Percentiles rank a stretch among this genome's conserved stretches.
phyloP scores from a whole-genome alignment of 2,113 vertebrate species.

The Nestor notabilis region DNA sequence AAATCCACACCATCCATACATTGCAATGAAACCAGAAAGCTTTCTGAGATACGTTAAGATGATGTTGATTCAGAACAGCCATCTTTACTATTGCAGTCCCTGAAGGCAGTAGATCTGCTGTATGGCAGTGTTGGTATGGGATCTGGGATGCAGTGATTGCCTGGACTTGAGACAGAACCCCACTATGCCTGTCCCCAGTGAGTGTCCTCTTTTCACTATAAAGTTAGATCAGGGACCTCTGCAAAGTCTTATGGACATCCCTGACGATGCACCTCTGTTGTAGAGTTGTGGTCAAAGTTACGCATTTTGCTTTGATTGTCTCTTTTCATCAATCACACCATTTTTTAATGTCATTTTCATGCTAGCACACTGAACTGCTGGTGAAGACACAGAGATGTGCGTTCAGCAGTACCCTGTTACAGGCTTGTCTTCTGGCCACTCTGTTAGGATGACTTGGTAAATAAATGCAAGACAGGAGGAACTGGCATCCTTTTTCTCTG shows the following conservation, averaged over 20 bases:
- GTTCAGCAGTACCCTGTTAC: background rate
- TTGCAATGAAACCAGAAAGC: background rate
- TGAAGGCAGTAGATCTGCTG: background rate
- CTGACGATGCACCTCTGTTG: background rate
- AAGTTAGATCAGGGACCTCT: background rate
- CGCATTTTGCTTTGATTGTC: background rate
- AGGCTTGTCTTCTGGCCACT: background rate
- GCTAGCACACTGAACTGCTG: background rate
- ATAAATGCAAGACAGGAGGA: background rate
- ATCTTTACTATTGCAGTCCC: background rate
- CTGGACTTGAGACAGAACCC: background rate
- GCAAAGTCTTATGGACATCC: background rate
- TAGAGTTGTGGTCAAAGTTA: background rate
- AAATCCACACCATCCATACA: background rate
- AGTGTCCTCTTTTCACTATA: background rate
- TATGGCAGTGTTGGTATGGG: background rate
- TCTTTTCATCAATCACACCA: background rate
- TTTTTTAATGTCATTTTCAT: background rate
- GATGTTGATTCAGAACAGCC: background rate
- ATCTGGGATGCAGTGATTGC: background rate
- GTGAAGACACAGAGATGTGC: background rate
- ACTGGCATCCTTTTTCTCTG: background rate
- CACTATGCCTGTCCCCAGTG: rapidly evolving
- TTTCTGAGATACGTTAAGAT: background rate
- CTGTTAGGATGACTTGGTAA: background rate